Conservation (phyloP, 30 jellyfish, hydroid and myxozoan species). For the Hydractinia symbiolongicarpus region DNA sequence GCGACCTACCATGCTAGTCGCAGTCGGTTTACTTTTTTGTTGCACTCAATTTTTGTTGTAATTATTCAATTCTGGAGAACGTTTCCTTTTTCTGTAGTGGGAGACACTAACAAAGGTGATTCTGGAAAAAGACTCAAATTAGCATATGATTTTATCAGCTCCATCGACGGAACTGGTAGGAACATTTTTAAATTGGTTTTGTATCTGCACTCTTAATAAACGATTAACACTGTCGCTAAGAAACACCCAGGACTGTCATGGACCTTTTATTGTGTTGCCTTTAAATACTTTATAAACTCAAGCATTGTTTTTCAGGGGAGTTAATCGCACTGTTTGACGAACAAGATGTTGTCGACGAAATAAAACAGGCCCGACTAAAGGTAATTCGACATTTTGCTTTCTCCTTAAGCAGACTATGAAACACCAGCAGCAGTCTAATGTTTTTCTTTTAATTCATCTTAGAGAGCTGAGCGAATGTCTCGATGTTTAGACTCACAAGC, state of each 20-base stretch:
- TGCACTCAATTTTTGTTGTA: not conserved
- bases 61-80: not conserved
- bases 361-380: constrained; percentile 66
- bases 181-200: not conserved
- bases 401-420: no score
- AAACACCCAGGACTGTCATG: not conserved
- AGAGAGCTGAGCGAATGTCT: constrained; percentile 94
- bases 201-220: not conserved
- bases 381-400: constrained; percentile 16
- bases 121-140: constrained; percentile 79
- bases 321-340: constrained; percentile 78
- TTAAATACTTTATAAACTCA: not conserved
- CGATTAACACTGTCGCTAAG: not conserved
- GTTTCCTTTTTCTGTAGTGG: constrained; percentile 30
- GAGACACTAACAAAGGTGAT: constrained; percentile 82
- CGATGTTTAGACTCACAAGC: constrained; percentile 81
- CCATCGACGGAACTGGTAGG: constrained; percentile 90
- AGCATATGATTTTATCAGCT: constrained; percentile 94
- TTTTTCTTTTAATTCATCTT: no score
- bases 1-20: constrained; percentile 20
- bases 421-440: no score
- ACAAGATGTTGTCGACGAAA: constrained; percentile 76
- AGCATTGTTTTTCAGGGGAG: constrained; percentile 48
- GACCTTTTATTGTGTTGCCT: not conserved
- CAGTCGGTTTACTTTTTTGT: constrained; percentile 33